Percentiles rank a stretch among this genome's conserved stretches.
Conservation (phyloP, 2,888 invertebrate species). For the Oegoconia quadripuncta region DNA sequence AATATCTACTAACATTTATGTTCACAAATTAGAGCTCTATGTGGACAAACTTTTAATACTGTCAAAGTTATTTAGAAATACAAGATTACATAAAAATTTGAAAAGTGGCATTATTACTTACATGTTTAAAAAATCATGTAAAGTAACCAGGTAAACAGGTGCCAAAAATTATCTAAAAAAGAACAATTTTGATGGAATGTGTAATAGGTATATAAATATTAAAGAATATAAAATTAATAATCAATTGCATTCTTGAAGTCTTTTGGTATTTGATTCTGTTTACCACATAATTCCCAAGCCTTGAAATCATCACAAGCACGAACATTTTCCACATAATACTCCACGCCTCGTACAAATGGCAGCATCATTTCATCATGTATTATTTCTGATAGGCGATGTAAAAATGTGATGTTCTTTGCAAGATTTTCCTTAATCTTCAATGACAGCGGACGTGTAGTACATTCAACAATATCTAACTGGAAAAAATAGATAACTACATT, state of each 20-base stretch:
- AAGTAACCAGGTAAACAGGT: too few relatives aligned
- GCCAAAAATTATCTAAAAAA: constrained; percentile 5
- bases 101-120: too few relatives aligned
- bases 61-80: constrained; percentile 2
- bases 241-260: constrained; percentile 70
- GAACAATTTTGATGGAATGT: constrained; percentile 44
- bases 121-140: too few relatives aligned
- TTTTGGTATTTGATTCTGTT: constrained; percentile 63
- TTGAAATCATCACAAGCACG: constrained; percentile 68
- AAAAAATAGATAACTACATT: constrained; percentile 29
- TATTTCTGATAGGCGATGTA: constrained; percentile 65
- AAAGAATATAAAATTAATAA: constrained; percentile 42
- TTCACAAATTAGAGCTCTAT: too few relatives aligned
- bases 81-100: too few relatives aligned
- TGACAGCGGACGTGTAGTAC: constrained; percentile 63
- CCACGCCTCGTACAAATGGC: constrained; percentile 66
- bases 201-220: too few relatives aligned
- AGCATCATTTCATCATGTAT: constrained; percentile 67
- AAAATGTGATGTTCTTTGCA: constrained; percentile 63
- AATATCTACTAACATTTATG: too few relatives aligned
- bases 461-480: constrained; percentile 67
- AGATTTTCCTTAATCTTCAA: constrained; percentile 59
- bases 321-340: constrained; percentile 63
- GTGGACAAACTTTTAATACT: constrained; percentile 7
- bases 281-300: constrained; percentile 69